phyloP scores from a whole-genome alignment of 2,797 vertebrate genomes.

The Halcyon smyrnensis region DNA sequence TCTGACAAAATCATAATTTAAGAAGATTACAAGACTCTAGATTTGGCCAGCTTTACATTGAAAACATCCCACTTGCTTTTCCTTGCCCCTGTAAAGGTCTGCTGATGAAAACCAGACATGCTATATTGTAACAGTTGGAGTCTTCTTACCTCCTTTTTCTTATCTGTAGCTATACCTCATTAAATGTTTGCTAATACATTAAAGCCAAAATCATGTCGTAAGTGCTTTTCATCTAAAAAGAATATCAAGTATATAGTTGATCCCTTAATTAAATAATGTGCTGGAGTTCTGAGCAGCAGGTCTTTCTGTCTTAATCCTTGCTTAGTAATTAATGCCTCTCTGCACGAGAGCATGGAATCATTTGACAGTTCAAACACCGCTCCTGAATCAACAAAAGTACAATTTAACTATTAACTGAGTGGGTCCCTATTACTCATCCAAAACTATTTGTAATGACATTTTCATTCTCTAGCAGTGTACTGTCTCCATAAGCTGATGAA shows the following conservation, averaged over 20 bases:
- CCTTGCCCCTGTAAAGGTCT: neutral
- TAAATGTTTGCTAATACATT: neutral
- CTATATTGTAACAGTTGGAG: neutral
- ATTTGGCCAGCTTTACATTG: constrained; percentile 14
- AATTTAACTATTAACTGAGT: neutral
- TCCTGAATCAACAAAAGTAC: neutral
- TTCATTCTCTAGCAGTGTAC: neutral
- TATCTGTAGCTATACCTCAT: neutral
- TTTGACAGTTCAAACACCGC: neutral
- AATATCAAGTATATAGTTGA: neutral
- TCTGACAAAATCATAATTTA: constrained; percentile 49
- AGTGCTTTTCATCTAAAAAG: neutral
- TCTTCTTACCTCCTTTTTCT: neutral
- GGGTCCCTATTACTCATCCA: neutral
- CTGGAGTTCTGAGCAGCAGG: neutral
- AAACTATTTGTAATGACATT: neutral
- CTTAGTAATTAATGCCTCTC: neutral
- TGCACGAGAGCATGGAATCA: neutral
- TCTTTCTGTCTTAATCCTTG: neutral
- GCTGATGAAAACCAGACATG: neutral
- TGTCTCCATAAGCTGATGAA: neutral
- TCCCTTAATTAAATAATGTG: constrained; percentile 9
- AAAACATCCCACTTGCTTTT: constrained; percentile 2
- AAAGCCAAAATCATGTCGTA: neutral
- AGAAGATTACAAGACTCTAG: constrained; percentile 4